These are phyloP conservation scores for Gopherus flavomarginatus DNA, from an alignment of 2,113 vertebrate genomes.

Conservation along the genomic window DNA sequence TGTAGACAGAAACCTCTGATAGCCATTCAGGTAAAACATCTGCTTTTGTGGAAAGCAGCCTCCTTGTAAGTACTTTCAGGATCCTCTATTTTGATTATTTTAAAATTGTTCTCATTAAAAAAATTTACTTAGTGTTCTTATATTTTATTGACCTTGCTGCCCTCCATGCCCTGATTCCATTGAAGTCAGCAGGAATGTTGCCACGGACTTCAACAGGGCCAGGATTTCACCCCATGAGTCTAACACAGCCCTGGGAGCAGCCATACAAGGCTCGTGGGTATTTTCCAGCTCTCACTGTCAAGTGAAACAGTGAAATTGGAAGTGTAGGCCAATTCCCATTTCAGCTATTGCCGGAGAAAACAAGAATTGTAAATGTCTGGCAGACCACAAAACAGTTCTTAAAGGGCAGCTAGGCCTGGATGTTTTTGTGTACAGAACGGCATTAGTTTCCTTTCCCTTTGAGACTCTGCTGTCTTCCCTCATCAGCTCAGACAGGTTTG, in stretches of 20 bases:
- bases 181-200: constrained; percentile 23
- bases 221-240: constrained; percentile 72
- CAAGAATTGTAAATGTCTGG: constrained; percentile 38
- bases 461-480: constrained; percentile 13
- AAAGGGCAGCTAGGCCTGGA: constrained; percentile 23
- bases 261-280: constrained; percentile 37
- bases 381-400: constrained; percentile 60
- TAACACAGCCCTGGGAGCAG: constrained; percentile 15
- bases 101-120: constrained; percentile 28
- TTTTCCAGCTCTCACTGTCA: constrained; percentile 22
- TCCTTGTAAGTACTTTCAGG: not conserved
- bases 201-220: constrained; percentile 52
- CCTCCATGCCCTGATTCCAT: not conserved
- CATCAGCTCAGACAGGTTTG: not conserved
- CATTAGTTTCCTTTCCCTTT: not conserved
- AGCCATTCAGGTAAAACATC: not conserved
- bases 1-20: not conserved
- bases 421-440: constrained; percentile 41
- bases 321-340: not conserved
- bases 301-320: constrained; percentile 25
- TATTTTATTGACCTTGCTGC: constrained; percentile 37
- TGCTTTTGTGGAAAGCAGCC: not conserved
- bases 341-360: constrained; percentile 4
- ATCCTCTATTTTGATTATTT: constrained; percentile 33
- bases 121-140: not conserved